These are phyloP conservation scores for Ladona fulva DNA, from an alignment of 1,140 invertebrate genomes.

Conservation along the genomic window DNA sequence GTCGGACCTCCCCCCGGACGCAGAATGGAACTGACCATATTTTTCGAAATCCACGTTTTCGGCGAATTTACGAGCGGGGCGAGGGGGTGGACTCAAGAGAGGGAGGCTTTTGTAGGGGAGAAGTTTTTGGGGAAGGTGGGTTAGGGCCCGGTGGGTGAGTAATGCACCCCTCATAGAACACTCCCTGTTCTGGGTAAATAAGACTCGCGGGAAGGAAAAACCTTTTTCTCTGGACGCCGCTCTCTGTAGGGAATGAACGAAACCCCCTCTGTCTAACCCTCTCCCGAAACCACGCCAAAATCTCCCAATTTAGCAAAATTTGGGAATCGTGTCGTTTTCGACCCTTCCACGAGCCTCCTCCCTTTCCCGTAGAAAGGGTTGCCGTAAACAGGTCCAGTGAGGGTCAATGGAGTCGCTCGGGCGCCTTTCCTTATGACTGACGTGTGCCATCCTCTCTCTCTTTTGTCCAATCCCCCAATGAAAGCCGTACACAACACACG, in stretches of 20 bases:
- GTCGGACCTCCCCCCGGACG: background rate
- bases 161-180: background rate
- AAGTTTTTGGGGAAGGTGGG: background rate
- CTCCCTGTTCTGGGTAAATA: background rate
- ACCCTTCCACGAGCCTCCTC: background rate
- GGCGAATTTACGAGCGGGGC: conserved; percentile 17
- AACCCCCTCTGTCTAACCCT: background rate
- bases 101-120: background rate
- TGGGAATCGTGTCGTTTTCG: background rate
- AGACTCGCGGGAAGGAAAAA: background rate
- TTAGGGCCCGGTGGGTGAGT: background rate
- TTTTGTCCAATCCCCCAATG: no score
- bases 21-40: conserved; percentile 19
- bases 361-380: background rate
- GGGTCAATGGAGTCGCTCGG: no score
- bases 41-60: conserved; percentile 21
- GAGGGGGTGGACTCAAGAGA: background rate
- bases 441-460: no score
- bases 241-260: no score
- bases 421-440: no score
- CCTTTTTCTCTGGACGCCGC: no score
- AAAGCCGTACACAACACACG: no score
- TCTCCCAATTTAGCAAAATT: background rate
- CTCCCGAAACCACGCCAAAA: background rate
- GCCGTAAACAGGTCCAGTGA: no score